A percentile compares a stretch with the other conserved stretches of the same genome.
These are phyloP conservation scores for Ceratotherium simum DNA, from an alignment of 2,113 vertebrate species.

Conservation along the genomic window DNA sequence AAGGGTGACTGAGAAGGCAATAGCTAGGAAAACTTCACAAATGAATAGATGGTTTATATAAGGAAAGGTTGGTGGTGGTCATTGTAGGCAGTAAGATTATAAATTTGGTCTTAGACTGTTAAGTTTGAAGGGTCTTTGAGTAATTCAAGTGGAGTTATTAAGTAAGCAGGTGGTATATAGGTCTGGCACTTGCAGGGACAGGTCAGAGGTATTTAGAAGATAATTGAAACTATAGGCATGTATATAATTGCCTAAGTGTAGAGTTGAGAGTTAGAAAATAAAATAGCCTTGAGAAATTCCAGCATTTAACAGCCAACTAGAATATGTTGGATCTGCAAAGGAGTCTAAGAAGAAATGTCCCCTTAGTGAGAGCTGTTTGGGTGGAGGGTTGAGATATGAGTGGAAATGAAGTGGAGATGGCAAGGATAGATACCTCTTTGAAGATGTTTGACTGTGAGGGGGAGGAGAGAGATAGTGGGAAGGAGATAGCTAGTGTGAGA, in stretches of 20 bases:
- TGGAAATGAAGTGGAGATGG: neutral
- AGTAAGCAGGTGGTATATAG: neutral
- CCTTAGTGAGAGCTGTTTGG: neutral
- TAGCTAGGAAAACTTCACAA: neutral
- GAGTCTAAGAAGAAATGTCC: neutral
- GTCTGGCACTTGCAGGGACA: neutral
- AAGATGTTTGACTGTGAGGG: neutral
- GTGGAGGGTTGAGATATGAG: neutral
- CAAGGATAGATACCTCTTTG: neutral
- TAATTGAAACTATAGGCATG: neutral
- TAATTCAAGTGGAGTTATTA: neutral
- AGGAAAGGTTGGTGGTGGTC: neutral
- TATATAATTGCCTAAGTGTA: neutral
- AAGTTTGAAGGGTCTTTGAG: neutral
- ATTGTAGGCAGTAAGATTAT: neutral
- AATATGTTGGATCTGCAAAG: neutral
- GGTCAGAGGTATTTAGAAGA: neutral
- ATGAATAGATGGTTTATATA: neutral
- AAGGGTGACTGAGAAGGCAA: neutral
- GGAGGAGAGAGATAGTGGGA: neutral
- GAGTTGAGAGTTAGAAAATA: constrained; percentile 12
- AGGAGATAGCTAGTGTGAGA: neutral
- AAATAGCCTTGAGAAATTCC: neutral
- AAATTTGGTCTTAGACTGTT: constrained; percentile 17
- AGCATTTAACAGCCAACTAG: neutral